A percentile compares a stretch with the other conserved stretches of the same genome.
Conservation (phyloP, 1,140 invertebrate species). For the Microplitis mediator region DNA sequence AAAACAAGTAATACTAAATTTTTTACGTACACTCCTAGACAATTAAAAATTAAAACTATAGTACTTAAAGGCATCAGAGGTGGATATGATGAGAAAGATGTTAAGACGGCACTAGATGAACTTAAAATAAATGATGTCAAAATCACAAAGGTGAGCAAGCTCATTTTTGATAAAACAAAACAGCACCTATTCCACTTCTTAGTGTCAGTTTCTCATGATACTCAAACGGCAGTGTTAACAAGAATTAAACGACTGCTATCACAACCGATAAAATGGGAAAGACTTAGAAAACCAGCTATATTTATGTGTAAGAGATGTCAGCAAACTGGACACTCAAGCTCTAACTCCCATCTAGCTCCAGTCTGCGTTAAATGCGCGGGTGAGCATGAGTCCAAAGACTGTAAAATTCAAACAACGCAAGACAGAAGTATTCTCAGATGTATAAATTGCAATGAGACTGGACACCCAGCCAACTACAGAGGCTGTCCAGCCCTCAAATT, state of each 20-base stretch:
- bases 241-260: not conserved
- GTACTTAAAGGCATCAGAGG: slow-evolving; percentile 16
- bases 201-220: not conserved
- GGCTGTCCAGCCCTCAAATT: too few species aligned
- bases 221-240: not conserved
- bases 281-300: not conserved
- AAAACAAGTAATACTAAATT: slow-evolving; percentile 1
- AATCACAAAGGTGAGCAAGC: not conserved
- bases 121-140: not conserved
- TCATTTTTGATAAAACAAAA: not conserved
- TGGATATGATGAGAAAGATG: not conserved
- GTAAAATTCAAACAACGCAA: too few species aligned
- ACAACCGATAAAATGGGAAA: slow-evolving; percentile 1
- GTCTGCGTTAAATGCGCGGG: too few species aligned
- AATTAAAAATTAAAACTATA: slow-evolving; percentile 12
- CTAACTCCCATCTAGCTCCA: too few species aligned
- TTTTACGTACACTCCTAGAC: slow-evolving; percentile 7
- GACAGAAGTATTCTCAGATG: too few species aligned
- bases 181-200: not conserved
- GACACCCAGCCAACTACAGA: too few species aligned
- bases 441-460: too few species aligned
- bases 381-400: too few species aligned
- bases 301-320: too few species aligned
- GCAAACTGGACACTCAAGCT: slow-evolving; percentile 1
- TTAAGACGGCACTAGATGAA: not conserved